Evolutionary conservation across 2,113 vertebrate species (phyloP).

Genomic region (Actenoides hombroni): DNA sequence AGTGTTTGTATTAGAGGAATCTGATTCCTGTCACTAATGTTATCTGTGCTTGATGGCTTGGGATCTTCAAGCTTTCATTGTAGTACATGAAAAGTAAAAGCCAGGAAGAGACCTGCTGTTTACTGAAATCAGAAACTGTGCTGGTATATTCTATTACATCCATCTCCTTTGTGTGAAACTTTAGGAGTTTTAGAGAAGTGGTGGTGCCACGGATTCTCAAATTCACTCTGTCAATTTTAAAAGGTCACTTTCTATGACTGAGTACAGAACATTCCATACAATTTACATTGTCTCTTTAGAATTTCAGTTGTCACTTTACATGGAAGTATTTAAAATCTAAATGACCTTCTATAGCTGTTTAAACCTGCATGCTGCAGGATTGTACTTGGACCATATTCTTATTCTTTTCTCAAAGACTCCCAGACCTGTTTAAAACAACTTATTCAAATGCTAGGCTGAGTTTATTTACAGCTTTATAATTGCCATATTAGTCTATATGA

Average conservation of each 20-base stretch:
- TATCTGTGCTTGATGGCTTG: not conserved
- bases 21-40: not conserved
- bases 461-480: not conserved
- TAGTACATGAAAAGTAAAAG: not conserved
- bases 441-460: not conserved
- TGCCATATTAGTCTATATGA: not conserved
- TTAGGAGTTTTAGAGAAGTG: not conserved
- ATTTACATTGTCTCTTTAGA: not conserved
- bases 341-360: not conserved
- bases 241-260: not conserved
- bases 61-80: not conserved
- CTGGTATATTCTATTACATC: not conserved
- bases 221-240: not conserved
- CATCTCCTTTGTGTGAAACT: not conserved
- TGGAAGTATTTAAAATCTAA: not conserved
- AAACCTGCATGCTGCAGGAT: not conserved
- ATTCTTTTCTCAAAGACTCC: not conserved
- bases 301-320: not conserved
- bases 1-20: not conserved
- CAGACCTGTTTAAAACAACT: not conserved
- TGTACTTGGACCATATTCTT: not conserved
- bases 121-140: not conserved
- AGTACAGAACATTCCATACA: not conserved
- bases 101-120: not conserved
- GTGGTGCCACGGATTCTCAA: not conserved